Evolutionary conservation across 2,113 vertebrate species (phyloP).

Genomic region (Nanorana parkeri): DNA sequence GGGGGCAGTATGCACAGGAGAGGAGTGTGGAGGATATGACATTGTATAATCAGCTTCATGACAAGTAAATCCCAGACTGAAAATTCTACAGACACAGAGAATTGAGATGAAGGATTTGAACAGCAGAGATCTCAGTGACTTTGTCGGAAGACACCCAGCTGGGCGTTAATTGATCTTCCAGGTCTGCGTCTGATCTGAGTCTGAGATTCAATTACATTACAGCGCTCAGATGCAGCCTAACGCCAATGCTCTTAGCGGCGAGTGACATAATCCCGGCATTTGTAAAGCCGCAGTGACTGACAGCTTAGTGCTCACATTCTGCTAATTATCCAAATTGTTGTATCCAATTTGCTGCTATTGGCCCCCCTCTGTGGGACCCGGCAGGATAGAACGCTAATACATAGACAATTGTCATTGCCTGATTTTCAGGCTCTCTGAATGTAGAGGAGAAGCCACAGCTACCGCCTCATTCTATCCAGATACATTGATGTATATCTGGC

Average conservation of each 20-base stretch:
- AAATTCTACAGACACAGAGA: too few species aligned
- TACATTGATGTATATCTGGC: too few species aligned
- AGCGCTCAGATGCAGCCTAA: neutral
- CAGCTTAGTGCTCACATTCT: neutral
- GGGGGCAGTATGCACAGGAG: too few species aligned
- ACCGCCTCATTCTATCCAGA: too few species aligned
- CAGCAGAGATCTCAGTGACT: neutral
- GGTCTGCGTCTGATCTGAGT: neutral
- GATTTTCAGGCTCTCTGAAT: too few species aligned
- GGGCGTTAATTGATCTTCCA: neutral
- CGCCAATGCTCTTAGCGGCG: conserved; percentile 22
- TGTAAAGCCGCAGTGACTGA: conserved; percentile 22
- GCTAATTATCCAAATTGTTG: conserved; percentile 45
- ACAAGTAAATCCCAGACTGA: too few species aligned
- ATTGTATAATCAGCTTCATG: too few species aligned
- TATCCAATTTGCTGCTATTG: conserved; percentile 28
- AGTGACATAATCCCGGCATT: conserved; percentile 44
- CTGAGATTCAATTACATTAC: conserved; percentile 35
- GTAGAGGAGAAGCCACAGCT: too few species aligned
- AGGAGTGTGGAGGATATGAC: too few species aligned
- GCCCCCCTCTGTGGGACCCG: neutral
- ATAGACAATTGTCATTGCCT: too few species aligned
- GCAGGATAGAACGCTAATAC: neutral
- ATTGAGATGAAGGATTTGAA: neutral
- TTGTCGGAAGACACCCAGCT: neutral